A percentile compares a stretch with the other conserved stretches of the same genome.
Conservation (phyloP, 2,113 vertebrate species). For the Carollia perspicillata region DNA sequence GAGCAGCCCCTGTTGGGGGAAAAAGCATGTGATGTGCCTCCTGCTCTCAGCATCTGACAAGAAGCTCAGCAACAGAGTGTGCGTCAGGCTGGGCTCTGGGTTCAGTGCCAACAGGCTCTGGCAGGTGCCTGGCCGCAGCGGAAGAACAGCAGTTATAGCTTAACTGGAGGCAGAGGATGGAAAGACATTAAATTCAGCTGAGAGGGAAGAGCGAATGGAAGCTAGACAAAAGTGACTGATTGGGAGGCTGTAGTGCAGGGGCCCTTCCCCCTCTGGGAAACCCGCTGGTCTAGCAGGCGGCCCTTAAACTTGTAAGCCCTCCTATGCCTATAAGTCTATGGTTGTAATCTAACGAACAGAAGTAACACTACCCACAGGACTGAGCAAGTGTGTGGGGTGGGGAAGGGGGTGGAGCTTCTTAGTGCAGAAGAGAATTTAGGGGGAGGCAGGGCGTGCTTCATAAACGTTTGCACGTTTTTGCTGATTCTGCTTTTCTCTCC, state of each 20-base stretch:
- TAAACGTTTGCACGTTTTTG: background rate
- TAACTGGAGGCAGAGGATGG: conserved; percentile 71
- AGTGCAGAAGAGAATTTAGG: background rate
- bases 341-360: background rate
- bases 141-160: conserved; percentile 74
- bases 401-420: background rate
- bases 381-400: background rate
- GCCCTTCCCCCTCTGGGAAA: conserved; percentile 35
- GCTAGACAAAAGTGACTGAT: conserved; percentile 79
- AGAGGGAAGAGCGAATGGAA: conserved; percentile 64
- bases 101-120: conserved; percentile 75
- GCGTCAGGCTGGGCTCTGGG: conserved; percentile 38
- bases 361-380: background rate
- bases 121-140: conserved; percentile 76
- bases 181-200: conserved; percentile 64
- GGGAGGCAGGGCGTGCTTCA: background rate
- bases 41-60: conserved; percentile 44
- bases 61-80: background rate
- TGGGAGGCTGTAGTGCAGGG: conserved; percentile 70
- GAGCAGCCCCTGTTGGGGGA: conserved; percentile 12
- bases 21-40: background rate
- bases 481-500: background rate
- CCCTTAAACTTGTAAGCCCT: background rate
- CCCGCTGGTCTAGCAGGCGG: background rate
- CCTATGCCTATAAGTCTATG: background rate